phyloP scores from a whole-genome alignment of 2,888 invertebrate species.

The Ditula angustiorana region DNA sequence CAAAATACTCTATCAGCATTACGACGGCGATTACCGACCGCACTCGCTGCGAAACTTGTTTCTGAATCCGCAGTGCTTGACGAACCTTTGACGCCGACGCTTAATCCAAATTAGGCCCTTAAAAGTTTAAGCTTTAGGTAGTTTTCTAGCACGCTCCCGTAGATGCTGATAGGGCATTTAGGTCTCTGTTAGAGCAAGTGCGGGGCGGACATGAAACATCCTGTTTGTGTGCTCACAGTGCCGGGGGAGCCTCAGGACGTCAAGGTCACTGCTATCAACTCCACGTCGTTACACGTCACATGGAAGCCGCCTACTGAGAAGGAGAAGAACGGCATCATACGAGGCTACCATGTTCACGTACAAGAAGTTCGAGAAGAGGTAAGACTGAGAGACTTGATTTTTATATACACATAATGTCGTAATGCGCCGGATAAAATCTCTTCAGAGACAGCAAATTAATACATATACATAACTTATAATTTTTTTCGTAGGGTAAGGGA shows the following conservation, averaged over 20 bases:
- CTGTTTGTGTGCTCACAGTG: slow-evolving; percentile 88
- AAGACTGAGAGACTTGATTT: slow-evolving; percentile 45
- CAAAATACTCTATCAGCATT: slow-evolving; percentile 83
- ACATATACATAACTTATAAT: too few relatives aligned
- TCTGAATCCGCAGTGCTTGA: slow-evolving; percentile 57
- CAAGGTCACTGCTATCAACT: slow-evolving; percentile 94
- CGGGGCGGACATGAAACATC: slow-evolving; percentile 59
- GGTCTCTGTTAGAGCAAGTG: slow-evolving; percentile 61
- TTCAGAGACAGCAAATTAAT: background rate
- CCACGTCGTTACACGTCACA: slow-evolving; percentile 96
- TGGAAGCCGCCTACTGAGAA: slow-evolving; percentile 97
- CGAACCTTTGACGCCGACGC: slow-evolving; percentile 63
- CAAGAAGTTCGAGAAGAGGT: slow-evolving; percentile 96
- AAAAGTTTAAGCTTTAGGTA: slow-evolving; percentile 71
- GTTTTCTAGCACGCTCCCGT: slow-evolving; percentile 78
- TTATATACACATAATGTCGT: background rate
- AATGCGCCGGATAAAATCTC: background rate
- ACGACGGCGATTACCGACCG: slow-evolving; percentile 77
- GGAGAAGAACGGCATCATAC: slow-evolving; percentile 97
- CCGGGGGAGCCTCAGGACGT: slow-evolving; percentile 98
- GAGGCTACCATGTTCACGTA: slow-evolving; percentile 98
- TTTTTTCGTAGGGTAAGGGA: slow-evolving; percentile 86
- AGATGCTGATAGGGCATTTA: slow-evolving; percentile 86
- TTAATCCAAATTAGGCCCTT: slow-evolving; percentile 68
- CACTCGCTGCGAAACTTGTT: slow-evolving; percentile 57